A percentile compares a stretch with the other conserved stretches of the same genome.
phyloP scores from a whole-genome alignment of 2,113 vertebrate genomes.

The Equus przewalskii region DNA sequence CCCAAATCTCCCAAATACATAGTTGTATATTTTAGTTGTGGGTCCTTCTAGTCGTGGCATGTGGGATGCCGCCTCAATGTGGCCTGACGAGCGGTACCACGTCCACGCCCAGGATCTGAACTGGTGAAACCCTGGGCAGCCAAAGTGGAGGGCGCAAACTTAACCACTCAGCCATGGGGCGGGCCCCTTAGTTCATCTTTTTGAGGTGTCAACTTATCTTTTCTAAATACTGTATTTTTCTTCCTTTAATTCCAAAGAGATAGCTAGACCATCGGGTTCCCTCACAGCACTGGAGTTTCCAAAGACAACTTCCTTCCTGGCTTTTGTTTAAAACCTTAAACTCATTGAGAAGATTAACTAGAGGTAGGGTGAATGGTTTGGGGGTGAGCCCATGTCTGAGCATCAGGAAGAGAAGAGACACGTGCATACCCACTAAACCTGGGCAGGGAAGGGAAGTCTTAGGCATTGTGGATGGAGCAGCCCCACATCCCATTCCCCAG shows the following conservation, averaged over 20 bases:
- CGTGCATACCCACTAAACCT: background rate
- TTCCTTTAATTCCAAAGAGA: background rate
- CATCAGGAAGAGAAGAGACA: background rate
- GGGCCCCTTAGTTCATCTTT: background rate
- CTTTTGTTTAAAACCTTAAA: constrained; percentile 3
- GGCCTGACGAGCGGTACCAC: too few species aligned
- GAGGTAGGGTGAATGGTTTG: background rate
- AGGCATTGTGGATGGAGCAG: fast-evolving
- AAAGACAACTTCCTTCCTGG: background rate
- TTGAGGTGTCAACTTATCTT: background rate
- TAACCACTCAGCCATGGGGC: too few species aligned
- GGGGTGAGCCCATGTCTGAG: background rate
- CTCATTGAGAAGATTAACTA: background rate
- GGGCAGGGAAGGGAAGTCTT: background rate
- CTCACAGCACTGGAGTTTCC: background rate
- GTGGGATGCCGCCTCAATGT: too few species aligned
- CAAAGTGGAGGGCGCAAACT: too few species aligned
- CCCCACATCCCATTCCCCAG: background rate
- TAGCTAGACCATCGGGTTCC: background rate
- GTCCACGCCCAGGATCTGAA: too few species aligned
- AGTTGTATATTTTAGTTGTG: too few species aligned
- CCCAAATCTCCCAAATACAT: too few species aligned
- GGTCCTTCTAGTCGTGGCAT: too few species aligned
- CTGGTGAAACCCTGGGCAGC: too few species aligned
- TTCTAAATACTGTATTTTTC: background rate